Percentiles rank a stretch among this genome's conserved stretches.
Evolutionary conservation across 2,113 vertebrate species (phyloP).

Genomic region (Macrotus californicus): DNA sequence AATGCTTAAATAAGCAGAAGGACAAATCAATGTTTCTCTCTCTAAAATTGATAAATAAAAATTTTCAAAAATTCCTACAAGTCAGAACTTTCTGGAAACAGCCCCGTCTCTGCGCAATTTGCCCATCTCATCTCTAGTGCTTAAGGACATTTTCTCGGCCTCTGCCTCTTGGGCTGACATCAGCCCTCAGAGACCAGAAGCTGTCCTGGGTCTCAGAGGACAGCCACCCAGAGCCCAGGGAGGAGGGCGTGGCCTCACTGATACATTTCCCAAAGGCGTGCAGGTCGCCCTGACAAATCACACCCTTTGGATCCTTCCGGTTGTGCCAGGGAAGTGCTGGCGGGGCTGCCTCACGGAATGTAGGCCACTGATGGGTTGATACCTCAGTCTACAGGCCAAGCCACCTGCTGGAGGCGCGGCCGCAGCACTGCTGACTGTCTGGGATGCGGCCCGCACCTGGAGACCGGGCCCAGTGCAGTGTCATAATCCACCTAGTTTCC

Average conservation of each 20-base stretch:
- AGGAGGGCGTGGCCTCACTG: fast-evolving
- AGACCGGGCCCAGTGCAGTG: neutral
- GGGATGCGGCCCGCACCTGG: neutral
- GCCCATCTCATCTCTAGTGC: neutral
- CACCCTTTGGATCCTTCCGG: neutral
- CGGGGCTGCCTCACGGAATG: neutral
- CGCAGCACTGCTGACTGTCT: neutral
- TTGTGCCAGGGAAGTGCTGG: neutral
- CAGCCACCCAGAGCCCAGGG: neutral
- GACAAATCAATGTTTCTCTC: too few relatives aligned
- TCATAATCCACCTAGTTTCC: neutral
- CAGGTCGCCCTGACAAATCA: neutral
- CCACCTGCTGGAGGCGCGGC: neutral
- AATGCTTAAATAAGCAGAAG: too few relatives aligned
- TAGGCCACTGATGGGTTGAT: neutral
- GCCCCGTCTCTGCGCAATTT: neutral
- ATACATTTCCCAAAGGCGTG: neutral
- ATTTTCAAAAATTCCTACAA: neutral
- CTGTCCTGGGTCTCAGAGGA: neutral
- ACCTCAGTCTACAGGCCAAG: neutral
- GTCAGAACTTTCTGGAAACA: neutral
- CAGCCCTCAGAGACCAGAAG: neutral
- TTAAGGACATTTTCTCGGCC: neutral
- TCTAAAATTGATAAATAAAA: too few relatives aligned
- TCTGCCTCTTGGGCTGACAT: neutral